Percentiles rank a stretch among this genome's conserved stretches.
phyloP scores from a whole-genome alignment of 2,888 invertebrate genomes.

The Caradrina clavipalpis region DNA sequence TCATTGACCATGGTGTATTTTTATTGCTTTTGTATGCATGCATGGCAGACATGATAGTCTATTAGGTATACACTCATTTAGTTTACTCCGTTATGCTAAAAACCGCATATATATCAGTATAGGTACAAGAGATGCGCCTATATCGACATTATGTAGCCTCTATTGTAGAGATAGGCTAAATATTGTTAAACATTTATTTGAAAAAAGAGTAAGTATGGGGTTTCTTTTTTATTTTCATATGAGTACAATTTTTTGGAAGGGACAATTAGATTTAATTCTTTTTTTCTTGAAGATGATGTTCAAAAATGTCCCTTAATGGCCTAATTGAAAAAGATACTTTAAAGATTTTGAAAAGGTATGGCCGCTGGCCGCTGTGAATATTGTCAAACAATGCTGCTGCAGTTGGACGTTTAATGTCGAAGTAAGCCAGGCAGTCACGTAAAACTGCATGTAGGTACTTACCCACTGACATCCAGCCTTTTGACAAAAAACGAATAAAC shows the following conservation, averaged over 20 bases:
- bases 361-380: background rate
- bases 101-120: conserved; percentile 4
- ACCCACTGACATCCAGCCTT: background rate
- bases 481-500: conserved; percentile 16
- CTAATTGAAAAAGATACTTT: background rate
- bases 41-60: conserved; percentile 54
- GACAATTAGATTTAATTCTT: background rate
- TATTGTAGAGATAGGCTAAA: too few relatives aligned
- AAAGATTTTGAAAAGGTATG: too few relatives aligned
- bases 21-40: conserved; percentile 59
- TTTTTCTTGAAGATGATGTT: background rate
- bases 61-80: conserved; percentile 28
- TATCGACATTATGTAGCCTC: too few relatives aligned
- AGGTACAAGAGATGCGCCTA: too few relatives aligned
- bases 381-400: conserved; percentile 5
- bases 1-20: conserved; percentile 63
- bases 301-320: background rate
- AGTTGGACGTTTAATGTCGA: conserved; percentile 3
- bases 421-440: background rate
- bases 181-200: too few relatives aligned
- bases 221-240: too few relatives aligned
- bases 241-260: too few relatives aligned
- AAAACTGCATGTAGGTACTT: background rate
- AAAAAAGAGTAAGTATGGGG: too few relatives aligned
- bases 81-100: conserved; percentile 33